Conservation (phyloP, 2,888 invertebrate species). For the Tineola bisselliella region DNA sequence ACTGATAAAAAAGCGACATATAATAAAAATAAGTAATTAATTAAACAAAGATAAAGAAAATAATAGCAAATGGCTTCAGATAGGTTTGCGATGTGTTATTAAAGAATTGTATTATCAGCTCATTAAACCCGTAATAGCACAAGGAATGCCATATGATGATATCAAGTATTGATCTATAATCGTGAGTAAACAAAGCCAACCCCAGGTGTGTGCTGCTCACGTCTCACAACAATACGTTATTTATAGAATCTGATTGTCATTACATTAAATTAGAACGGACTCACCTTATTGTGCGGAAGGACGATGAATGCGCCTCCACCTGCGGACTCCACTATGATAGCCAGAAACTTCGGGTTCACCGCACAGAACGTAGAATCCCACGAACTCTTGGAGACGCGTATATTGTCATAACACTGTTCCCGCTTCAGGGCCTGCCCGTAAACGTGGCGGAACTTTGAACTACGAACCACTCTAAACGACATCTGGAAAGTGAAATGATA, state of each 20-base stretch:
- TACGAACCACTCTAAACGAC: slow-evolving; percentile 97
- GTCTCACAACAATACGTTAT: not conserved
- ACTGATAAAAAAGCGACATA: too few relatives aligned
- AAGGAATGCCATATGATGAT: too few relatives aligned
- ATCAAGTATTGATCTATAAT: too few relatives aligned
- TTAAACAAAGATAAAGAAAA: too few relatives aligned
- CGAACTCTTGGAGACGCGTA: slow-evolving; percentile 95
- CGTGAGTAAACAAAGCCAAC: not conserved
- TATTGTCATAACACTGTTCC: slow-evolving; percentile 97
- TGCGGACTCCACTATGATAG: slow-evolving; percentile 96
- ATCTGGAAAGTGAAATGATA: slow-evolving; percentile 70
- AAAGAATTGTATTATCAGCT: too few relatives aligned
- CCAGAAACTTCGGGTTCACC: slow-evolving; percentile 97
- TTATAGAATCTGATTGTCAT: slow-evolving; percentile 1
- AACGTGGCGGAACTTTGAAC: slow-evolving; percentile 98
- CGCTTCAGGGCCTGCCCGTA: slow-evolving; percentile 89
- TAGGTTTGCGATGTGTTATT: too few relatives aligned
- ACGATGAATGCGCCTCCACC: slow-evolving; percentile 97
- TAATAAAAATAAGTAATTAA: too few relatives aligned
- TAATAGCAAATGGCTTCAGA: too few relatives aligned
- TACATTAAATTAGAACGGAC: slow-evolving; percentile 19
- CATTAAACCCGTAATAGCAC: too few relatives aligned
- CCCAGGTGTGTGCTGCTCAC: not conserved
- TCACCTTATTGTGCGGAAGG: slow-evolving; percentile 90
- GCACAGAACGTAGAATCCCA: slow-evolving; percentile 99